A percentile compares a stretch with the other conserved stretches of the same genome.
Conservation (phyloP, 2,797 vertebrate genomes). For the Eleutherodactylus coqui region DNA sequence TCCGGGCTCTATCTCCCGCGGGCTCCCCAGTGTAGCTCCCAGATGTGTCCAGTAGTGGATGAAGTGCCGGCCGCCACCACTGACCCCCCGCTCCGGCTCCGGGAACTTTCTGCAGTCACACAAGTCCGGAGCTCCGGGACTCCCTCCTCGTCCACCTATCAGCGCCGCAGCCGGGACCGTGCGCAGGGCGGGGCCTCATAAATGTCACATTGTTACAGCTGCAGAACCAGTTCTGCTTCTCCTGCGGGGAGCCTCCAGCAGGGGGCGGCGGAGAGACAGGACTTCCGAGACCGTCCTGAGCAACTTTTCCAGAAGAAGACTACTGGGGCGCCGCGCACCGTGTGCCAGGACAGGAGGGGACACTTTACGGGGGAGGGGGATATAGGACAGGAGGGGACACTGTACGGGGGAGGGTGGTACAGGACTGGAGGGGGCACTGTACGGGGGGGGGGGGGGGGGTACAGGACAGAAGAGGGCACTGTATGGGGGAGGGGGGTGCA, state of each 20-base stretch:
- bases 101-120: conserved; percentile 31
- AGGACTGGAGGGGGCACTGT: no score
- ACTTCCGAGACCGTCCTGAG: no score
- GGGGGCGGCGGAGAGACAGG: not conserved
- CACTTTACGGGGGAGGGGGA: no score
- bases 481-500: no score
- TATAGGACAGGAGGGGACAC: no score
- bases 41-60: not conserved
- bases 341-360: no score
- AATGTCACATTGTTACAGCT: conserved; percentile 56
- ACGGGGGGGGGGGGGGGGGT: no score
- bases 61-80: not conserved
- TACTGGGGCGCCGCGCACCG: no score
- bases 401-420: no score
- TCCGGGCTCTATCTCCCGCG: not conserved
- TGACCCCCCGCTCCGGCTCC: not conserved
- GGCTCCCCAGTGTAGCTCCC: conserved; percentile 15
- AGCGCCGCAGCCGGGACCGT: conserved; percentile 27
- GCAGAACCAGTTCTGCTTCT: conserved; percentile 56
- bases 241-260: not conserved
- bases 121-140: conserved; percentile 22
- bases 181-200: conserved; percentile 38
- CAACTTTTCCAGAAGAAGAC: no score
- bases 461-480: no score
- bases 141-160: conserved; percentile 48